Evolutionary conservation across 2,113 vertebrate genomes (phyloP), one percentile per base, ranked within the genome.

Genomic region (Anoura caudifer): DNA sequence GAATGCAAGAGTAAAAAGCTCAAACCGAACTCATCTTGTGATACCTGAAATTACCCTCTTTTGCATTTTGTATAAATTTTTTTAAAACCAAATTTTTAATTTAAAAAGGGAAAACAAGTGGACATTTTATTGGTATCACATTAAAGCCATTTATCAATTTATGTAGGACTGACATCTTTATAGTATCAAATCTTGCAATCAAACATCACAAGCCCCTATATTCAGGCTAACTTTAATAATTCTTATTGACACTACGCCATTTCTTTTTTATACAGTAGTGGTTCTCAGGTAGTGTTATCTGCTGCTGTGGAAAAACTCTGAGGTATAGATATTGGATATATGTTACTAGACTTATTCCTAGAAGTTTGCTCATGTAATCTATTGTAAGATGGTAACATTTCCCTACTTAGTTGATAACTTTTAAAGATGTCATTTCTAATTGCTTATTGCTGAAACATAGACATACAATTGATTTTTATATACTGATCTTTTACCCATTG

Each of bases 1-100:
- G 38, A 87, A 26, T 54, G 43, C 24, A 79, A 84, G 59, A 83
- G 65, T 56, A 52, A 94, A 94, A 4, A 93, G 56, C 38, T 65
- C 15, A 82, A 7, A 54, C 14, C 26, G 91, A 87, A 87, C 56
- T 41, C 7, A 79, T 63, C 52, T 73, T 89, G 38, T 83, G 0
- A 73, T 86, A 69, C 43, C 4, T 73, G 7, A 3, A 83, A 69
- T 90, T 77, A 61, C 5, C 4, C 10, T 86, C 13, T 19, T 91
- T 79, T 93, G 19, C 28, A 93, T 73, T 69, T 93, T 67, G 79
- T 38, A 61, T 45, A 79, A 76, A 88, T 73, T 86, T 95, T 73
- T 86, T 95, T 77, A 45, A 90, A 95, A 67, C 13, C 7, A 94
- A 65, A 22, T 12, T 63, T 14, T 47, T 73, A 67, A 77, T 13